These are phyloP conservation scores for Nomada fucata DNA, from an alignment of 2,888 invertebrate genomes.

Conservation along the genomic window DNA sequence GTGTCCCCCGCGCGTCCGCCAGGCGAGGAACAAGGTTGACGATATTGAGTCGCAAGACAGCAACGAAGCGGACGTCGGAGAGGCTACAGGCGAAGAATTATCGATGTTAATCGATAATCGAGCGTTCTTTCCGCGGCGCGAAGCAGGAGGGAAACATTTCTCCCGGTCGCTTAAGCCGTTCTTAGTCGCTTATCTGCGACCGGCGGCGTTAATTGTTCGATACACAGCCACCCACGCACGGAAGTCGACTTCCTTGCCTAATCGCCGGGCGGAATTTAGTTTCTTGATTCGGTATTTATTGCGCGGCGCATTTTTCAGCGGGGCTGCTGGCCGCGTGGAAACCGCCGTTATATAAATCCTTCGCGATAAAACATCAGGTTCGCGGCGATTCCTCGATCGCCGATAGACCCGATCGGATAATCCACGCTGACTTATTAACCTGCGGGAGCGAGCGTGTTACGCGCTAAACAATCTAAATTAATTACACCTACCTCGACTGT, in stretches of 20 bases:
- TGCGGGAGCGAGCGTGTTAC: background rate
- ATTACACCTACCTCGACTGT: background rate
- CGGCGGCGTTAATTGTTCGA: constrained; percentile 75
- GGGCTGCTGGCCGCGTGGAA: constrained; percentile 10
- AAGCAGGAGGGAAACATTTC: constrained; percentile 53
- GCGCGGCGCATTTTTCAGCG: constrained; percentile 59
- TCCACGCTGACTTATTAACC: background rate
- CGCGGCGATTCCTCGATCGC: constrained; percentile 11
- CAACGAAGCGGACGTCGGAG: background rate
- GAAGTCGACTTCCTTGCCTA: constrained; percentile 78
- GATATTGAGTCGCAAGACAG: background rate
- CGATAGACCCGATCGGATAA: constrained; percentile 1
- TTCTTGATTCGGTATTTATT: constrained; percentile 65
- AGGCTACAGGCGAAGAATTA: background rate
- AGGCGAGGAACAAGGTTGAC: no score
- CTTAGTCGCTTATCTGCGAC: constrained; percentile 67
- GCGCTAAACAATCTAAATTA: constrained; percentile 10
- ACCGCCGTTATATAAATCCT: constrained; percentile 30
- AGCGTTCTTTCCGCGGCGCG: constrained; percentile 5
- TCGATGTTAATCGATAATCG: constrained; percentile 3
- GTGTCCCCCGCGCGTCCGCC: no score
- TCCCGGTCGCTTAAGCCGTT: constrained; percentile 50
- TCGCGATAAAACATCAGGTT: constrained; percentile 23
- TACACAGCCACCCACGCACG: constrained; percentile 74
- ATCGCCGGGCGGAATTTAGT: constrained; percentile 71